Conservation (phyloP, 1,140 invertebrate genomes). For the Drosophila persimilis region DNA sequence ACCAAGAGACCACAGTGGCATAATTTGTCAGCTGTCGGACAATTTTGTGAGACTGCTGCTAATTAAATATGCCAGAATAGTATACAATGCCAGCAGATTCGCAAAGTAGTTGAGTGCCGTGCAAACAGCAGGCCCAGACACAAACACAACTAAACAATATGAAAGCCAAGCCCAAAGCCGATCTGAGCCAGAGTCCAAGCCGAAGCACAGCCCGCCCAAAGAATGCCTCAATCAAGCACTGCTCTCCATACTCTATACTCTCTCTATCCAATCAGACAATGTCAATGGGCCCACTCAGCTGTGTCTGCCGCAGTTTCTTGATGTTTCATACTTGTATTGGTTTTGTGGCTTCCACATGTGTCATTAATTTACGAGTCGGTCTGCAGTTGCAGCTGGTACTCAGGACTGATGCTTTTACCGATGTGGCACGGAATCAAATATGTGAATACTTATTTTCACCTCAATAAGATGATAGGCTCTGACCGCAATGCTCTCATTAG, state of each 20-base stretch:
- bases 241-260: neutral
- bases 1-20: conserved; percentile 28
- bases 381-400: neutral
- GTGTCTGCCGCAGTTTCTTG: conserved; percentile 19
- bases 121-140: conserved; percentile 46
- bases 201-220: conserved; percentile 27
- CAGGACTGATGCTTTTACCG: too few species aligned
- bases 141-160: conserved; percentile 21
- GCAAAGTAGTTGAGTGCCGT: conserved; percentile 53
- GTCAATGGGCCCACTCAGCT: conserved; percentile 28
- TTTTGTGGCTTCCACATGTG: conserved; percentile 11
- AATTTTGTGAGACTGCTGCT: conserved; percentile 60
- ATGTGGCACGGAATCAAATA: too few species aligned
- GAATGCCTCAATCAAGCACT: conserved; percentile 24
- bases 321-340: conserved; percentile 1
- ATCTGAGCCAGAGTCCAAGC: conserved; percentile 2
- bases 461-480: too few species aligned
- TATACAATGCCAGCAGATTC: conserved; percentile 30
- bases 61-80: conserved; percentile 55
- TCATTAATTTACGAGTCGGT: conserved; percentile 17
- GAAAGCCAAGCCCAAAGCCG: conserved; percentile 35
- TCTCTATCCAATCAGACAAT: conserved; percentile 32
- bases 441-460: too few species aligned
- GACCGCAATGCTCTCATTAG: too few species aligned
- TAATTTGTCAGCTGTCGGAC: conserved; percentile 68